phyloP scores from a whole-genome alignment of 2,113 vertebrate species.

The Paracanthobrama guichenoti region DNA sequence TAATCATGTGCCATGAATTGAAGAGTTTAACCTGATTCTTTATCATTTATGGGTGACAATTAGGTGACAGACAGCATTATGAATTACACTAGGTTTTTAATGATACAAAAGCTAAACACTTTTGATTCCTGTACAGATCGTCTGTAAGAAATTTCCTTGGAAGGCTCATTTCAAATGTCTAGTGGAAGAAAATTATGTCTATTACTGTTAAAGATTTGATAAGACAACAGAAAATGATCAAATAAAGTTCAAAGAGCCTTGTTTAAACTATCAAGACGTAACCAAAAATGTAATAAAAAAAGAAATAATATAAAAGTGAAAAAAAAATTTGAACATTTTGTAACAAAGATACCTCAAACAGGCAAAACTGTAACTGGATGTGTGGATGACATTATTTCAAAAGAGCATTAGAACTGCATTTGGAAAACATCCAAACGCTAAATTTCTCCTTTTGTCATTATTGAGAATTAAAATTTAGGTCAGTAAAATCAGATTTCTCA shows the following conservation, averaged over 20 bases:
- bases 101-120: conserved; percentile 24
- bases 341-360: not conserved
- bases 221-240: not conserved
- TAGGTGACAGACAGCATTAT: conserved; percentile 7
- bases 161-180: conserved; percentile 27
- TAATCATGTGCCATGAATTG: conserved; percentile 33
- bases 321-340: not conserved
- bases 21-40: conserved; percentile 46
- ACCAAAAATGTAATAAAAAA: not conserved
- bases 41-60: conserved; percentile 10
- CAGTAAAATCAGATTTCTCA: not conserved
- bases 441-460: not conserved
- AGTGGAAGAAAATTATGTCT: not conserved
- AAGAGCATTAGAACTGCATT: not conserved
- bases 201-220: not conserved
- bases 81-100: conserved; percentile 25
- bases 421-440: not conserved
- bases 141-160: conserved; percentile 4
- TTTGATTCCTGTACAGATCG: conserved; percentile 1
- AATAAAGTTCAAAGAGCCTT: conserved; percentile 1
- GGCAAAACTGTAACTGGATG: not conserved
- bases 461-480: not conserved
- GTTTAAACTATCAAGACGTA: not conserved
- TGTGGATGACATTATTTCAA: not conserved
- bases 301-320: not conserved